Evolutionary conservation across 2,888 invertebrate species (phyloP).

Genomic region (Gerosis bhagava): DNA sequence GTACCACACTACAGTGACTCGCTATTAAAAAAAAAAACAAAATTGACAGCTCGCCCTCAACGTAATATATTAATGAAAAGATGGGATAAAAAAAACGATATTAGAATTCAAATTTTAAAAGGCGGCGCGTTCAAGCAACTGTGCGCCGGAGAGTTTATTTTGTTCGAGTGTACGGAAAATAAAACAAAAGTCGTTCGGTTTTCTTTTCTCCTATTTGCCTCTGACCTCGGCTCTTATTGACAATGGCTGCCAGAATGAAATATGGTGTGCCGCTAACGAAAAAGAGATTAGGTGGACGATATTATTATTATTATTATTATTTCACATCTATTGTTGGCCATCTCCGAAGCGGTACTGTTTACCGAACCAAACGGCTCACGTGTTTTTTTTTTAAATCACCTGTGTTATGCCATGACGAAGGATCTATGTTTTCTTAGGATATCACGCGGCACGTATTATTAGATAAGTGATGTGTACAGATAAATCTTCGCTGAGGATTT

Average conservation of each 20-base stretch:
- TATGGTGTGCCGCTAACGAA: slow-evolving; percentile 76
- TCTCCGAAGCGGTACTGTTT: slow-evolving; percentile 56
- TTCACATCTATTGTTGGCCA: slow-evolving; percentile 44
- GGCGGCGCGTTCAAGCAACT: slow-evolving; percentile 74
- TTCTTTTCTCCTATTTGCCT: slow-evolving; percentile 78
- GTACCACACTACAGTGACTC: slow-evolving; percentile 49
- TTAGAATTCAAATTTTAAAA: slow-evolving; percentile 71
- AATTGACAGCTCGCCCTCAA: slow-evolving; percentile 68
- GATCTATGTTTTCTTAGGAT: slow-evolving; percentile 59
- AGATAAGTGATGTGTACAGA: not conserved
- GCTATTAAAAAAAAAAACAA: slow-evolving; percentile 50
- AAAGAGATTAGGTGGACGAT: slow-evolving; percentile 77
- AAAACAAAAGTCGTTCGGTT: slow-evolving; percentile 67
- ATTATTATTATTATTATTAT: no score
- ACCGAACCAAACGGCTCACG: slow-evolving; percentile 53
- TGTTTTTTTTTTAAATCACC: slow-evolving; percentile 64
- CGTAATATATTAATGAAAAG: slow-evolving; percentile 80
- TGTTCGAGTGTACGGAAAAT: slow-evolving; percentile 73
- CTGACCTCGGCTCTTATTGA: slow-evolving; percentile 78
- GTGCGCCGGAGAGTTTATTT: slow-evolving; percentile 71
- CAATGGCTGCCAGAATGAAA: slow-evolving; percentile 81
- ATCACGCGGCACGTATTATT: slow-evolving; percentile 10
- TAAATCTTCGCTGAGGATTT: slow-evolving; percentile 6
- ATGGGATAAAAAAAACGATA: slow-evolving; percentile 60
- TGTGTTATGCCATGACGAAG: slow-evolving; percentile 63